Conservation (phyloP, 2,888 invertebrate genomes). For the Chirona hameri region DNA sequence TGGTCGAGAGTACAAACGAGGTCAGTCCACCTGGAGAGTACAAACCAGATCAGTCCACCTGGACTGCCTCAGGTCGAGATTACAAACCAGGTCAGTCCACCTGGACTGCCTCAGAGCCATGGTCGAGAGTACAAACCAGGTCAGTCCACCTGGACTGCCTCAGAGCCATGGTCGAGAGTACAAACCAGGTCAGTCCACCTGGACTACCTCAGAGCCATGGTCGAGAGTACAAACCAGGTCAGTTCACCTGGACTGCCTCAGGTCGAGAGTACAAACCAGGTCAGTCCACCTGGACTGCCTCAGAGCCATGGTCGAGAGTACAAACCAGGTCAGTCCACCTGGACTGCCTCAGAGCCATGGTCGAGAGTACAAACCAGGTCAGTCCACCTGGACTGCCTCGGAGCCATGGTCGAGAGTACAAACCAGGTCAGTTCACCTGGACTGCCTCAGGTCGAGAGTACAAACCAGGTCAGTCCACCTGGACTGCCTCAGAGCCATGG, state of each 20-base stretch:
- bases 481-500: constrained; percentile 71
- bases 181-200: constrained; percentile 67
- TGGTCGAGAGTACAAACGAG: constrained; percentile 56
- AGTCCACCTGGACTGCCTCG: constrained; percentile 76
- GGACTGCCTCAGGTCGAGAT: constrained; percentile 68
- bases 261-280: constrained; percentile 55
- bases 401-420: constrained; percentile 61
- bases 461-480: constrained; percentile 67
- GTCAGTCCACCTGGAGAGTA: constrained; percentile 65
- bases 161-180: constrained; percentile 62
- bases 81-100: constrained; percentile 61
- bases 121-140: constrained; percentile 54
- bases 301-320: constrained; percentile 62
- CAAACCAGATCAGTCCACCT: constrained; percentile 67
- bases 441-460: constrained; percentile 66
- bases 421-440: constrained; percentile 70
- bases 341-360: constrained; percentile 71
- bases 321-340: constrained; percentile 67
- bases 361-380: constrained; percentile 52
- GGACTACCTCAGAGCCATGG: constrained; percentile 71
- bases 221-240: constrained; percentile 52
- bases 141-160: constrained; percentile 79
- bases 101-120: constrained; percentile 72
- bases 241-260: constrained; percentile 76
- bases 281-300: constrained; percentile 79